Base-by-base conservation (phyloP, 2,113 vertebrate genomes). In the Cisticola juncidis region DNA sequence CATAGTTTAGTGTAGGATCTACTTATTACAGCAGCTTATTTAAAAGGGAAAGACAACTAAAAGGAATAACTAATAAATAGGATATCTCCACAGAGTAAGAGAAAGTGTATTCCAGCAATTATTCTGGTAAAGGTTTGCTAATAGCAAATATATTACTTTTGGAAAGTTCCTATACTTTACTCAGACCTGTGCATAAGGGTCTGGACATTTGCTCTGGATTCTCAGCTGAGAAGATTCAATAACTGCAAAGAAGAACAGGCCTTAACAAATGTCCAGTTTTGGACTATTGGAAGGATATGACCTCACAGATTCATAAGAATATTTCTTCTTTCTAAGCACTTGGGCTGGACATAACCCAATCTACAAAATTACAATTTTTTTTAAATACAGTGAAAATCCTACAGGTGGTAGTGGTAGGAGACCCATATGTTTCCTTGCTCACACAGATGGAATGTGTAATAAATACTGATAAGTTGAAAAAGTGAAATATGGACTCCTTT, bases 241-340 rank as follows among this genome's bases (percentile, higher is more conserved):
- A 57, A n/a, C 11, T 53, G 7, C 2, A 31, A 60, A 86, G 42
- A 1, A 56, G 23, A 78, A 21, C 5, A 26, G 85, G 9, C 4
- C 8, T 82, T 53, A n/a, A 26, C 2, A 45, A 73, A 5, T 12
- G 15, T 17, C 24, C 6, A 21, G 1, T 56, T 88, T 77, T 42
- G 9, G 17, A 35, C 5, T 80, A 62, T 47, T 7, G 5, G 15
- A 69, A 70, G 4, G 4, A n/a, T 57, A 53, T 1, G 2, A 33
- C 3, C 6, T 79, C 16, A 14, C 6, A 25, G 6, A 19, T 38
- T 36, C 14, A 5, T 38, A 47, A 45, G 11, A 54, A 0, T 1
- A 45, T 45, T 65, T 58, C 4, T 82, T 3, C 29, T 86, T 72
- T 79, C 14, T 14, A 50, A 77, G 36, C 35, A 26, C 12, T 64